phyloP scores from a whole-genome alignment of 2,113 vertebrate species.

The Oenanthe oenanthe region DNA sequence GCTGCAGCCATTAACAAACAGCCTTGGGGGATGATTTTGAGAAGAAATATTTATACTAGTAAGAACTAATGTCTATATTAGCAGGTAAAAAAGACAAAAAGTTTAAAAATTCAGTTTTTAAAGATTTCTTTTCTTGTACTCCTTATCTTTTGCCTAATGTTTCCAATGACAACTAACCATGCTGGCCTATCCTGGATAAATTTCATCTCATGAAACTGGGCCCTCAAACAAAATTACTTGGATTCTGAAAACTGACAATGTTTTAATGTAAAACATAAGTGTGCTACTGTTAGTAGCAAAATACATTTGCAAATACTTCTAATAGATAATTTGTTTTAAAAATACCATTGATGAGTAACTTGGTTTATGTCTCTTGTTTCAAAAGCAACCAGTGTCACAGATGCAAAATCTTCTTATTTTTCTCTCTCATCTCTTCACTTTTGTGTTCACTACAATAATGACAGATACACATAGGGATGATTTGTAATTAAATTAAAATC shows the following conservation, averaged over 20 bases:
- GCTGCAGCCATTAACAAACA: accelerated
- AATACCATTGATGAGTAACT: not conserved
- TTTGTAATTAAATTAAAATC: conserved; percentile 70
- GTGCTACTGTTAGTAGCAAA: not conserved
- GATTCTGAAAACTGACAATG: not conserved
- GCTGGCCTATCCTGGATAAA: not conserved
- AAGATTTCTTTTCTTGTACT: not conserved
- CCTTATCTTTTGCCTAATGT: not conserved
- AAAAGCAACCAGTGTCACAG: not conserved
- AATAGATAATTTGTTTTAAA: not conserved
- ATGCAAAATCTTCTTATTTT: not conserved
- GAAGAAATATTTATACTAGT: not conserved
- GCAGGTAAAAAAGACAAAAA: not conserved
- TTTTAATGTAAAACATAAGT: not conserved
- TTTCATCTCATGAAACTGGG: not conserved
- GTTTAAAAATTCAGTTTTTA: accelerated
- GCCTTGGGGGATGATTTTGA: not conserved
- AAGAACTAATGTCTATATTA: not conserved
- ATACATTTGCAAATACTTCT: not conserved
- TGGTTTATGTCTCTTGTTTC: not conserved
- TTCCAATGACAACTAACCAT: not conserved
- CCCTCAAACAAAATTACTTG: not conserved
- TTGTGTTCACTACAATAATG: conserved; percentile 2
- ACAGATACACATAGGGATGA: conserved; percentile 10
- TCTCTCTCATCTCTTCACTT: not conserved